Base-by-base conservation (phyloP, 2,113 vertebrate genomes). In the Sakesphorus luctuosus region DNA sequence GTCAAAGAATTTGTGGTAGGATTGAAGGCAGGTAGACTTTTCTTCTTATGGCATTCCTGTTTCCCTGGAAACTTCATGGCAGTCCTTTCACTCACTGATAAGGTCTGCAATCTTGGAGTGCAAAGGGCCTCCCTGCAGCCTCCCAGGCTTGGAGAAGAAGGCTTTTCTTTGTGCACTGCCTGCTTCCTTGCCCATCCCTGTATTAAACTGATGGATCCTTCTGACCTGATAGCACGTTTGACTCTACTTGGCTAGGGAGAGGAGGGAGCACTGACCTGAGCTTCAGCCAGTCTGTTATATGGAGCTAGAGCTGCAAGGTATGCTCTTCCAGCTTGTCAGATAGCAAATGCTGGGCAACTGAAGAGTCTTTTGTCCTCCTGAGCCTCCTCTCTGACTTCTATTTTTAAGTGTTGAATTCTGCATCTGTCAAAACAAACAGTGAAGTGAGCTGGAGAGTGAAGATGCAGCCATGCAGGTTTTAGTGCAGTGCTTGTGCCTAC, bases 41-140 rank as follows among this genome's bases (percentile, higher is more conserved):
- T 68, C 26, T 11, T 63, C 14, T 15, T 0, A 2, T 50, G 3
- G 2, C 1, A 13, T 58, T 75, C 15, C 25, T 36, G 4, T 18
- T 82, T 65, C 14, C 18, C 33, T 55, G 29, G 18, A 61, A 76
- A 50, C 4, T 7, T 68, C 5, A 33, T 56, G 26, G 3, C 19
- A 47, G 13, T 20, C 26, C 12, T 89, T 47, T 29, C 25, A 46
- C 11, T 73, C 33, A 33, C 20, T 18, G 23, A 33, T 26, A 24
- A 33, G 33, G 3, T 16, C 7, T 66, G 9, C 6, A 43, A 1
- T 66, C 11, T 11, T 65, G 38, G 1, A 3, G 19, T 26, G 5
- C 11, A 50, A 2, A 1, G 11, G 13, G 5, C 4, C 6, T 67
- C 10, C 3, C 8, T 73, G 67, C 9, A 68, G 21, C 43, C n/a